Conservation (phyloP, 2,888 invertebrate genomes). For the Hypselothyrea guttata region DNA sequence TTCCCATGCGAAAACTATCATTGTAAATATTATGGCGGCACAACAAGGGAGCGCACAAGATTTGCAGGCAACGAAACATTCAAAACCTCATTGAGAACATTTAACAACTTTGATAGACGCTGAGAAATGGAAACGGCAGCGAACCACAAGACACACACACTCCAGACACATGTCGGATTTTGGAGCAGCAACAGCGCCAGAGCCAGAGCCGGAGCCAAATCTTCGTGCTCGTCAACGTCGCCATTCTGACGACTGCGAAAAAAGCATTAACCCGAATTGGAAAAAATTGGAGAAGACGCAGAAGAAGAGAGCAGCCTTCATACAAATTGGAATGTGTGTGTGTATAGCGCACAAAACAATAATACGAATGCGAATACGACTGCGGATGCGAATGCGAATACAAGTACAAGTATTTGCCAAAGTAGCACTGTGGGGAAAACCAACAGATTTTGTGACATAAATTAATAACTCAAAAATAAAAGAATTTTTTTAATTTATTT, state of each 20-base stretch:
- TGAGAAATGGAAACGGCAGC: constrained; percentile 16
- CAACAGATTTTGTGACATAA: too few species aligned
- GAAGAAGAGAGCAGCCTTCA: constrained; percentile 22
- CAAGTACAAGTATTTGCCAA: constrained; percentile 32
- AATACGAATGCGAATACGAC: constrained; percentile 20
- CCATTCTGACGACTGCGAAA: constrained; percentile 66
- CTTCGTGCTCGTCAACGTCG: constrained; percentile 49
- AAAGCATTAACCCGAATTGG: constrained; percentile 78
- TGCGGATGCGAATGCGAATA: constrained; percentile 14
- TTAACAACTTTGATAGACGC: constrained; percentile 62
- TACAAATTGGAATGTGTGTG: constrained; percentile 39
- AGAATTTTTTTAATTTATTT: too few species aligned
- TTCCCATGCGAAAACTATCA: constrained; percentile 72
- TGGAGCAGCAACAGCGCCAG: constrained; percentile 54
- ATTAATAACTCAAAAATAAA: constrained; percentile 17
- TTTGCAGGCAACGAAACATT: constrained; percentile 73
- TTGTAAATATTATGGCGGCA: constrained; percentile 60
- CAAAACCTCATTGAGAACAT: constrained; percentile 75
- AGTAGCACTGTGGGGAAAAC: too few species aligned
- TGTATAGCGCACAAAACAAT: constrained; percentile 38
- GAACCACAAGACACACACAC: constrained; percentile 33
- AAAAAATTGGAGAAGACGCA: constrained; percentile 42
- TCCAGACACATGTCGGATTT: constrained; percentile 36
- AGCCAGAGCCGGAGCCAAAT: constrained; percentile 22
- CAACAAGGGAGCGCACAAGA: constrained; percentile 29